Evolutionary conservation across 2,888 invertebrate species (phyloP).

Genomic region (Drosophila macrospina): DNA sequence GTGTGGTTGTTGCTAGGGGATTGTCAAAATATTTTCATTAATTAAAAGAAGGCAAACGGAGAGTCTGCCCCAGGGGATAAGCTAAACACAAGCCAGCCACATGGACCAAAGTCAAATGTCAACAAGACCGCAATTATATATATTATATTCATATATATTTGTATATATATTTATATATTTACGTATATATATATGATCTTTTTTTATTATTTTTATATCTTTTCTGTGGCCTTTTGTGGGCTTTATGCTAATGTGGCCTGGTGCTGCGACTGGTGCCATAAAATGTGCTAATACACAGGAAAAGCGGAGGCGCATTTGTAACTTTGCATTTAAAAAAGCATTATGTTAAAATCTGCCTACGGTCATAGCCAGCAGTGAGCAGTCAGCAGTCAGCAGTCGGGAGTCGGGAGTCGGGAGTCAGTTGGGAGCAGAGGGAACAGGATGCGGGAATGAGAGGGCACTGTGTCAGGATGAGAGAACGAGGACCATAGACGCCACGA

Average conservation of each 20-base stretch:
- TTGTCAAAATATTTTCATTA: constrained; percentile 64
- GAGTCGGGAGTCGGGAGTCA: not conserved
- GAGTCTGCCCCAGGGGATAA: constrained; percentile 26
- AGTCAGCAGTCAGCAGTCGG: constrained; percentile 3
- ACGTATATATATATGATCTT: not conserved
- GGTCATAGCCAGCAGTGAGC: constrained; percentile 61
- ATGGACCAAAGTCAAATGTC: constrained; percentile 74
- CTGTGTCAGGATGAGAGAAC: constrained; percentile 15
- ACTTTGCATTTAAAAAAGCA: constrained; percentile 81
- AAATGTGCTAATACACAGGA: constrained; percentile 75
- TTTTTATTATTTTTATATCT: constrained; percentile 52
- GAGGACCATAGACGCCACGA: constrained; percentile 60
- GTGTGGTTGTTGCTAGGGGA: constrained; percentile 7
- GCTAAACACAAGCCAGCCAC: constrained; percentile 35
- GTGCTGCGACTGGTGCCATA: constrained; percentile 67
- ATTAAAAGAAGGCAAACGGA: constrained; percentile 63
- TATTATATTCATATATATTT: constrained; percentile 20
- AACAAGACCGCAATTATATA: constrained; percentile 69
- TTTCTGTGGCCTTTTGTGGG: constrained; percentile 65
- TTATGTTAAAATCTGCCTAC: constrained; percentile 80
- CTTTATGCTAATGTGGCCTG: constrained; percentile 77
- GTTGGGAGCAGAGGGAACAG: constrained; percentile 1
- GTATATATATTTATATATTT: constrained; percentile 15
- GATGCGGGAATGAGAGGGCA: constrained; percentile 4
- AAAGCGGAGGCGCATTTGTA: constrained; percentile 72